Evolutionary conservation across 1,140 invertebrate genomes (phyloP).

Genomic region (Drosophila athabasca): DNA sequence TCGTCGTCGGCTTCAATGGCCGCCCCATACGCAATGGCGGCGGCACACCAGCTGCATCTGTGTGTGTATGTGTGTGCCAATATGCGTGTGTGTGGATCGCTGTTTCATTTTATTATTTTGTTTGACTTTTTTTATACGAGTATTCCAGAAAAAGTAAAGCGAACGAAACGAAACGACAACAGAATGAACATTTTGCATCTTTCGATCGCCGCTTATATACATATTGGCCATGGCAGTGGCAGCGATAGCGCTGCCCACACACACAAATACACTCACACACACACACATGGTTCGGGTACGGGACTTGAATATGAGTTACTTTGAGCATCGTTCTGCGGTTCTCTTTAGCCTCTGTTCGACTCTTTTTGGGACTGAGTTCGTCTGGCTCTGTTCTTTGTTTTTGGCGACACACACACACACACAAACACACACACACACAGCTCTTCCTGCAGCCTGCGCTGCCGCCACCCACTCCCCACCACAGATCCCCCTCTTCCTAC

Average conservation of each 20-base stretch:
- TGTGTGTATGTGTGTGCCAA: constrained; percentile 3
- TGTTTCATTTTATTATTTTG: constrained; percentile 79
- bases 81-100: constrained; percentile 45
- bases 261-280: constrained; percentile 32
- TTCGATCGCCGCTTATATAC: constrained; percentile 76
- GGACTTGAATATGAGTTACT: constrained; percentile 66
- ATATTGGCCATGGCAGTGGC: constrained; percentile 59
- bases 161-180: constrained; percentile 63
- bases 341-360: constrained; percentile 26
- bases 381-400: constrained; percentile 50
- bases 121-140: constrained; percentile 73
- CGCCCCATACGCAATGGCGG: constrained; percentile 48
- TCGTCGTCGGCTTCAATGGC: constrained; percentile 59
- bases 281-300: constrained; percentile 3
- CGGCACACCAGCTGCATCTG: constrained; percentile 35
- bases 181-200: constrained; percentile 80
- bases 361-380: constrained; percentile 42
- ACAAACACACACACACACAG: constrained; percentile 11
- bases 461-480: constrained; percentile 43
- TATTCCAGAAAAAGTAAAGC: constrained; percentile 56
- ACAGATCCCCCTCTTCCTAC: background rate
- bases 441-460: constrained; percentile 63
- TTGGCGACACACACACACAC: constrained; percentile 27
- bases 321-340: constrained; percentile 66
- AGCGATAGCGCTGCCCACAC: constrained; percentile 32